A percentile compares a stretch with the other conserved stretches of the same genome.
Evolutionary conservation across 2,797 vertebrate genomes (phyloP).

Genomic region (Hyperoplus lanceolatus): DNA sequence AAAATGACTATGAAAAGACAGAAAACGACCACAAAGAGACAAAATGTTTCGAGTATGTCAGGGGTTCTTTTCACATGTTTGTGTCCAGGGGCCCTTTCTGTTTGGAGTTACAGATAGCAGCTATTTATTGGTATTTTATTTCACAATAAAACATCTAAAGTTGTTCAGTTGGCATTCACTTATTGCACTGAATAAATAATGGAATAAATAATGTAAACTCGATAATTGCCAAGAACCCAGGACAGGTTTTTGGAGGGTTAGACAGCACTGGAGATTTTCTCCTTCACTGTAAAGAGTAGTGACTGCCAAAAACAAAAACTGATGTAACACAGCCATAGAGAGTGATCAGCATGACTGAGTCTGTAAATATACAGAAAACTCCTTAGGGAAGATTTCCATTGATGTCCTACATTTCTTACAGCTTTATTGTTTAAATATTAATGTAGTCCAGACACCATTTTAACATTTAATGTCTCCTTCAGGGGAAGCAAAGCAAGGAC

Average conservation of each 20-base stretch:
- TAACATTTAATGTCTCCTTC: slow-evolving; percentile 11
- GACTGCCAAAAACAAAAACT: too few relatives aligned
- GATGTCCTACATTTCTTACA: slow-evolving; percentile 27
- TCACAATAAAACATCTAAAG: neutral
- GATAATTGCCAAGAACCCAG: neutral
- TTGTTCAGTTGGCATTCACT: neutral
- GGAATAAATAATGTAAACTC: neutral
- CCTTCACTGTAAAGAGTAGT: too few relatives aligned
- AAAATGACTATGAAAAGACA: neutral
- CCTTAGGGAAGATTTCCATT: slow-evolving; percentile 8
- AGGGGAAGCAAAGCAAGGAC: neutral
- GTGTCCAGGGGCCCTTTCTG: too few relatives aligned
- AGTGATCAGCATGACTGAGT: slow-evolving; percentile 5
- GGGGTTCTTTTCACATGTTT: too few relatives aligned
- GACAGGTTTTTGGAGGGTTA: too few relatives aligned
- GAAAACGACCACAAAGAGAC: neutral
- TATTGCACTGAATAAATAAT: neutral
- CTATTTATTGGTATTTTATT: too few relatives aligned
- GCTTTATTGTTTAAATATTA: neutral
- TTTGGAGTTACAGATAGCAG: too few relatives aligned
- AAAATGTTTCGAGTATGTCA: neutral
- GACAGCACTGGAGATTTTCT: neutral
- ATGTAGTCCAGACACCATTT: neutral
- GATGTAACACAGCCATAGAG: neutral
- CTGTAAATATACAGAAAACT: slow-evolving; percentile 20